Conservation (phyloP, 2,888 invertebrate genomes). For the Cordilura impudica region DNA sequence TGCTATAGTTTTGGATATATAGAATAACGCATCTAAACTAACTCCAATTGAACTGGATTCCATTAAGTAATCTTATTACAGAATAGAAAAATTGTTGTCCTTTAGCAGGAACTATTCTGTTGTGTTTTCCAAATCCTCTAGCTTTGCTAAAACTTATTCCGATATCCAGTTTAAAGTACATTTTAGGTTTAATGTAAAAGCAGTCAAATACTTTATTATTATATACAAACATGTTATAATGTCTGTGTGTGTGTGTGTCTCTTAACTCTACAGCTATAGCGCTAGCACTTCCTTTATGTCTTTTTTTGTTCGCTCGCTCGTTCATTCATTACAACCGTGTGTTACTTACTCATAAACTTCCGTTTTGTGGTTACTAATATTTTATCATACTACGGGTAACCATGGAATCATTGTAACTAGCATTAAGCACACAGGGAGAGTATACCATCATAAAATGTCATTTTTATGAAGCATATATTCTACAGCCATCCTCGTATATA, state of each 20-base stretch:
- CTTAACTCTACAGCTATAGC: background rate
- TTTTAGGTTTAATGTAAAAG: no score
- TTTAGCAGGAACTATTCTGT: no score
- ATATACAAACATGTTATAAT: no score
- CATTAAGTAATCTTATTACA: no score
- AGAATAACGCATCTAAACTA: no score
- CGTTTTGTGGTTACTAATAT: slow-evolving; percentile 29
- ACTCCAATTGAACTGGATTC: no score
- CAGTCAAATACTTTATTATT: background rate
- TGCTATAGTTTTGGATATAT: no score
- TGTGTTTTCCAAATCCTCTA: no score
- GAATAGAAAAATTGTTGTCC: no score
- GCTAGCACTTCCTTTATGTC: slow-evolving; percentile 6
- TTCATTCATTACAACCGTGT: background rate
- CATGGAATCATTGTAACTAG: slow-evolving; percentile 3
- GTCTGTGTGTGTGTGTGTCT: background rate
- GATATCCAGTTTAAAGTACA: no score
- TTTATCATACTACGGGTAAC: slow-evolving; percentile 27
- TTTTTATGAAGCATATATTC: slow-evolving; percentile 63
- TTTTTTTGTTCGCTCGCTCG: background rate
- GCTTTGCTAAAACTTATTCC: no score
- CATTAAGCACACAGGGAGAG: slow-evolving; percentile 6
- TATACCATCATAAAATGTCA: slow-evolving; percentile 53
- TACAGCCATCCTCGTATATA: slow-evolving; percentile 36
- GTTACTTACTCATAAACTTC: slow-evolving; percentile 19